Evolutionary conservation across 2,797 vertebrate genomes (phyloP).

Genomic region (Lepus oiostolus): DNA sequence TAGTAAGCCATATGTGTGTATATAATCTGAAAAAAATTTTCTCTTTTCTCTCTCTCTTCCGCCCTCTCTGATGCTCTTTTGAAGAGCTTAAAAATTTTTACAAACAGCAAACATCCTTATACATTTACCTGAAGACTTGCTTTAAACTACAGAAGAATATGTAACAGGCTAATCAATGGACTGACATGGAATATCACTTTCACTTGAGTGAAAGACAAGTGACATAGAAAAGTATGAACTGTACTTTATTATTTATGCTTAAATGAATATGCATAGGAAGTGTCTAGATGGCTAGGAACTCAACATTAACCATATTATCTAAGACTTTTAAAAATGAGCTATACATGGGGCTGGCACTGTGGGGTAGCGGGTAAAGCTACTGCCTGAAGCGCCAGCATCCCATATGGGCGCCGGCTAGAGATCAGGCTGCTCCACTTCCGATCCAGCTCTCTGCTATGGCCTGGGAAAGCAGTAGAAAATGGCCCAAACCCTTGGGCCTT

Average conservation of each 20-base stretch:
- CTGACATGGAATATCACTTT: not conserved
- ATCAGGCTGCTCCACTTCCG: too few species aligned
- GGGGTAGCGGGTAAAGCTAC: too few species aligned
- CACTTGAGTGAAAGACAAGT: not conserved
- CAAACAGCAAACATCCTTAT: not conserved
- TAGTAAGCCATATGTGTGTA: too few species aligned
- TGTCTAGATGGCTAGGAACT: not conserved
- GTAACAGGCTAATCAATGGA: not conserved
- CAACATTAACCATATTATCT: constrained; percentile 10
- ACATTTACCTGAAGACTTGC: not conserved
- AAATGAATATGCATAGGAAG: not conserved
- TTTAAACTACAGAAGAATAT: constrained; percentile 26
- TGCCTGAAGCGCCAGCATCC: too few species aligned
- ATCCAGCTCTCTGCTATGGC: too few species aligned
- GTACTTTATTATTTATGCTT: not conserved
- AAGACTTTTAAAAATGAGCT: constrained; percentile 38
- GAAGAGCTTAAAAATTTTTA: not conserved
- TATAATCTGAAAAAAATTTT: too few species aligned
- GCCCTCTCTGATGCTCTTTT: too few species aligned
- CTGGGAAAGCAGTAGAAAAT: too few species aligned
- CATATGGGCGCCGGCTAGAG: too few species aligned
- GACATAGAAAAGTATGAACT: not conserved
- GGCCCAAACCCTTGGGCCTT: too few species aligned
- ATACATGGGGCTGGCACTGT: not conserved
- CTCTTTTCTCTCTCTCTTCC: too few species aligned